phyloP scores from a whole-genome alignment of 2,113 vertebrate species.

The Myotis davidii region DNA sequence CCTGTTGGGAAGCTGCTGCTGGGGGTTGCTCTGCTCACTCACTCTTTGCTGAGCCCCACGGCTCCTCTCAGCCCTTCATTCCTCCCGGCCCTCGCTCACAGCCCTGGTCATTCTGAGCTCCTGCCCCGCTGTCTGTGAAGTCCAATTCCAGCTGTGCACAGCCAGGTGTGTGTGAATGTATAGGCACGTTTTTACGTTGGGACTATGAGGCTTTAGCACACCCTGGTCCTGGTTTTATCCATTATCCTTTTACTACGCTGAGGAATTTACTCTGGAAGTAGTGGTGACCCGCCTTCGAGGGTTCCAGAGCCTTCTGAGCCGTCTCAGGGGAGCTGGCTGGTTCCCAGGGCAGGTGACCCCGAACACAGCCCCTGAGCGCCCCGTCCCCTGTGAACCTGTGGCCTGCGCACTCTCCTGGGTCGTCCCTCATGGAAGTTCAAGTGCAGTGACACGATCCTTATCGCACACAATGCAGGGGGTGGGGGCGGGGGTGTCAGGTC shows the following conservation, averaged over 20 bases:
- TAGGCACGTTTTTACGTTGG: neutral
- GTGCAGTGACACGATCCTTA: neutral
- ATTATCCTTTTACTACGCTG: neutral
- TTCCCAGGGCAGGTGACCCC: neutral
- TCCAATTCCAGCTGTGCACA: neutral
- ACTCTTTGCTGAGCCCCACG: neutral
- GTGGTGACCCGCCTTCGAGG: neutral
- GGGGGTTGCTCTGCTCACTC: neutral
- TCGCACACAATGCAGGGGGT: conserved; percentile 41
- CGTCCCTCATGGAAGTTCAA: too few species aligned
- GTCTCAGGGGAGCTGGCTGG: neutral
- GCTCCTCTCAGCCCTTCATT: neutral
- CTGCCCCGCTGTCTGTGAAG: neutral
- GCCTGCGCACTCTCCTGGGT: neutral
- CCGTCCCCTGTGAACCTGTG: neutral
- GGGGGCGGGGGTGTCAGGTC: neutral
- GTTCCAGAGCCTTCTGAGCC: neutral
- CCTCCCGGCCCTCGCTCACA: neutral
- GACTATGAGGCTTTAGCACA: neutral
- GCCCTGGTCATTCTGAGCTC: neutral
- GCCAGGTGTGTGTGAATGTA: neutral
- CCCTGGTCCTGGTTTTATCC: neutral
- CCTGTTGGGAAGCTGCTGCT: neutral
- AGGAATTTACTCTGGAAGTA: neutral
- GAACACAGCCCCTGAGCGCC: neutral